Percentiles rank a stretch among this genome's conserved stretches.
phyloP scores from a whole-genome alignment of 2,113 vertebrate genomes.

The Gulo gulo region DNA sequence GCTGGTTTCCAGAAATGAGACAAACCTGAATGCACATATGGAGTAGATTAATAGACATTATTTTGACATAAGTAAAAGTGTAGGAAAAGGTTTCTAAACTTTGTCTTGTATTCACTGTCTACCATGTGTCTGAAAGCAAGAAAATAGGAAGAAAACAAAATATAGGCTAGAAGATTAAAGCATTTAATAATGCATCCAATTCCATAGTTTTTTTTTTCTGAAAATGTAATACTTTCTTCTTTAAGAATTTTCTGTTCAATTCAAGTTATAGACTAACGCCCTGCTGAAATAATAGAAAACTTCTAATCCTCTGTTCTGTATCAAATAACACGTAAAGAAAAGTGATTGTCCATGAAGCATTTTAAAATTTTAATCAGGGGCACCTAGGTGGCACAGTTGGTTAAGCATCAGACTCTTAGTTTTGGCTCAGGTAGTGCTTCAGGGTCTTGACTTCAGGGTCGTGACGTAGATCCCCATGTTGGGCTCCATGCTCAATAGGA shows the following conservation, averaged over 20 bases:
- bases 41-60: background rate
- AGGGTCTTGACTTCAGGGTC: background rate
- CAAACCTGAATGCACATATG: background rate
- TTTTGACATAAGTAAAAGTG: background rate
- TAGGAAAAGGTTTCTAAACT: background rate
- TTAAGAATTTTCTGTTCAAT: background rate
- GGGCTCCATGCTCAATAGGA: background rate
- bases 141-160: background rate
- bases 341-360: background rate
- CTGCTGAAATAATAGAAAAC: background rate
- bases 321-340: background rate
- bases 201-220: background rate
- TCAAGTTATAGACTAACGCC: background rate
- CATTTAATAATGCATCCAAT: background rate
- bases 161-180: background rate
- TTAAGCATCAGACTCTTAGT: background rate
- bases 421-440: background rate
- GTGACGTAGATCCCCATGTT: rapidly evolving
- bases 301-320: background rate
- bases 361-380: background rate
- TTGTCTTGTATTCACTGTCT: background rate
- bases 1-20: background rate
- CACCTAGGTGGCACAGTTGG: background rate
- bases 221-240: background rate
- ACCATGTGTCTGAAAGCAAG: background rate